Evolutionary conservation across 2,797 vertebrate species (phyloP), one percentile per base, ranked within the genome.

Genomic region (Phoeniculus purpureus): DNA sequence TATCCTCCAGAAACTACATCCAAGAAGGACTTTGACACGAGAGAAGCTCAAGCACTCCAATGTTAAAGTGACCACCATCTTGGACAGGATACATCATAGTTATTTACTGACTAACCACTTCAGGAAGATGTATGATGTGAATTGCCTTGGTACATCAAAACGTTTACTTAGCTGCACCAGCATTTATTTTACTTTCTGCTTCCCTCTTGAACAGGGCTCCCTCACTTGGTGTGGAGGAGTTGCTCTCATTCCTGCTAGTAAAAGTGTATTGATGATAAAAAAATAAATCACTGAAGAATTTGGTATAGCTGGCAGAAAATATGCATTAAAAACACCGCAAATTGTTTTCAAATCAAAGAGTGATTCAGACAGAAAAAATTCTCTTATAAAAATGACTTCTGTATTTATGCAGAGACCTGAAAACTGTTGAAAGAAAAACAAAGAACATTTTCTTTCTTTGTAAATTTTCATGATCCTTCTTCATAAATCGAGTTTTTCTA

Each of bases 31-130:
- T 78, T 52, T 25, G 7, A 34, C 2, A 40, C 8, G 7, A 76
- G 14, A 37, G 18, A 52, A 81, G 15, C 13, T 56, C n/a, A 48
- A 66, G 14, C 14, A 8, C 8, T 50, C 34, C 12, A 80, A 2
- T 14, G 8, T 20, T 61, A 7, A 71, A 37, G 11, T 2, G 4
- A 15, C 9, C 22, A 17, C 15, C 3, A 0, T 25, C n/a, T 48
- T 60, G 56, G 62, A 66, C 14, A 10, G 7, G 14, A 5, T 20
- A 21, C 11, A 3, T 8, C 40, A 23, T 29, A 84, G 12, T 9
- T 6, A 1, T 22, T 34, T 54, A 9, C 55, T 72, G 15, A 29
- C 40, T 51, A 9, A 31, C 6, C 8, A 8, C 8, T 59, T 65
- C 58, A 74, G 40, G 32, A 6, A 58, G 10, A 31, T 16, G 2